Evolutionary conservation across 2,797 vertebrate genomes (phyloP).

Genomic region (Eulemur coronatus): DNA sequence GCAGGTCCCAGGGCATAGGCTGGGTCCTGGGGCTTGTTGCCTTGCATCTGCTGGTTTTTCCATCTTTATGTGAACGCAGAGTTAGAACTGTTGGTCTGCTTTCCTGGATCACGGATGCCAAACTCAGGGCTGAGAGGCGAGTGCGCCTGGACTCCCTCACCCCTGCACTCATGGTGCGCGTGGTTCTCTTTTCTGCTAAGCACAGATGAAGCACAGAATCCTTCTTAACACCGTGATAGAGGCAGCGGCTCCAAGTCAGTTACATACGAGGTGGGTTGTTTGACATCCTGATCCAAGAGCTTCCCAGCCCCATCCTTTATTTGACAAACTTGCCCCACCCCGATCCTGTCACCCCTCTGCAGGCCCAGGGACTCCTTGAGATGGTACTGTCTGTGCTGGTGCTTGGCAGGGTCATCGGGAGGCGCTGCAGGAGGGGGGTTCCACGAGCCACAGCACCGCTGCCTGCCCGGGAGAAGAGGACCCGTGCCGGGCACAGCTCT

Average conservation of each 20-base stretch:
- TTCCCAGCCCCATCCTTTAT: accelerated
- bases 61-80: neutral
- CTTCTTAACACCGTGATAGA: neutral
- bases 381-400: too few species aligned
- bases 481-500: accelerated
- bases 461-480: neutral
- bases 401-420: accelerated
- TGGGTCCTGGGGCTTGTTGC: too few species aligned
- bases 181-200: neutral
- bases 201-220: neutral
- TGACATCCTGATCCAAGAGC: neutral
- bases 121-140: neutral
- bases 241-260: neutral
- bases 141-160: neutral
- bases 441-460: accelerated
- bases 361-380: neutral
- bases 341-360: neutral
- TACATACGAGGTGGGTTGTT: neutral
- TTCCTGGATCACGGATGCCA: neutral
- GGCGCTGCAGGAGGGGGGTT: neutral
- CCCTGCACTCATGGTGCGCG: accelerated
- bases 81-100: neutral
- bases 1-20: too few species aligned
- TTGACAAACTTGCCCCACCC: too few species aligned
- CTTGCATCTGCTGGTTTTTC: neutral